Percentiles rank a stretch among this genome's conserved stretches.
These are phyloP conservation scores for Amphilophus citrinellus DNA, from an alignment of 2,113 vertebrate species.

Conservation along the genomic window DNA sequence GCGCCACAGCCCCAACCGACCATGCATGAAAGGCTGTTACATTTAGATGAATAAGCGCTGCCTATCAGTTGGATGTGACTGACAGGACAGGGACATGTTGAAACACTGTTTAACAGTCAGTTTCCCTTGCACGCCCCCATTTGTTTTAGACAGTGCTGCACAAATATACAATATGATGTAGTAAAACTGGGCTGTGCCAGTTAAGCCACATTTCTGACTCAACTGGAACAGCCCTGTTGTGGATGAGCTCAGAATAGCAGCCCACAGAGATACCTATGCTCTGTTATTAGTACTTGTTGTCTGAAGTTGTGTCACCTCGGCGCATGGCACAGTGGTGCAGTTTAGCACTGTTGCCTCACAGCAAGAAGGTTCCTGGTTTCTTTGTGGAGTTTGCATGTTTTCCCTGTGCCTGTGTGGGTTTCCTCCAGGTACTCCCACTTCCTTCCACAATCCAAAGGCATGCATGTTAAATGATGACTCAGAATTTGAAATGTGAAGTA, in stretches of 20 bases:
- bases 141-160: constrained; percentile 50
- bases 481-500: background rate
- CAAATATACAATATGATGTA: constrained; percentile 46
- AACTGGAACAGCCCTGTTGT: background rate
- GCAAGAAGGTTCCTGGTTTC: background rate
- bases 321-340: background rate
- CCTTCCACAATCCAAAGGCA: background rate
- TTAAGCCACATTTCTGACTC: constrained; percentile 16
- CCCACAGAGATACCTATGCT: constrained; percentile 28
- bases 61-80: constrained; percentile 70
- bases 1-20: constrained; percentile 43
- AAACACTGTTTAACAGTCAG: constrained; percentile 49
- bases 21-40: constrained; percentile 64
- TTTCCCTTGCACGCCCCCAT: constrained; percentile 12
- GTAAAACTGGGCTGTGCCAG: constrained; percentile 33
- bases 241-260: constrained; percentile 7
- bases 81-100: constrained; percentile 54
- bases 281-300: constrained; percentile 60
- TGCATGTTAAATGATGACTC: background rate
- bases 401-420: background rate
- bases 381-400: background rate
- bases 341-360: background rate
- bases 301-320: background rate
- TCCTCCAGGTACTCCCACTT: background rate
- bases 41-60: constrained; percentile 64